A percentile compares a stretch with the other conserved stretches of the same genome.
phyloP scores from a whole-genome alignment of 2,888 invertebrate species.

The Lathronympha strigana region DNA sequence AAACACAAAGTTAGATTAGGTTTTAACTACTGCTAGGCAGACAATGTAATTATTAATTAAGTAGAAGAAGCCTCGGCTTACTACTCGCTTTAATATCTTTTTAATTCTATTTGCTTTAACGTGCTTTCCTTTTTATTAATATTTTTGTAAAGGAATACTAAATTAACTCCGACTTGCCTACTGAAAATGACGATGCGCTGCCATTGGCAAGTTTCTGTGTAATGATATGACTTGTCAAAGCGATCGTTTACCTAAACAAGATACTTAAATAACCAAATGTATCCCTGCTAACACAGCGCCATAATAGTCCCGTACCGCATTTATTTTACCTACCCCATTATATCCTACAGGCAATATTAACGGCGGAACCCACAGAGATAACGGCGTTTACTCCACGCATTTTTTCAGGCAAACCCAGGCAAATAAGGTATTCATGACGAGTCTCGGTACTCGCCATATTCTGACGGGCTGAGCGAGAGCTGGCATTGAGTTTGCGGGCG shows the following conservation, averaged over 20 bases:
- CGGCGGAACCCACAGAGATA: constrained; percentile 35
- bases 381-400: constrained; percentile 22
- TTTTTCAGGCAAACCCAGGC: constrained; percentile 32
- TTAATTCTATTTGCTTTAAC: no score
- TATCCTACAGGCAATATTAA: constrained; percentile 28
- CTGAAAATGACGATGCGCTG: no score
- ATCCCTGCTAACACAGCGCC: not conserved
- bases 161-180: no score
- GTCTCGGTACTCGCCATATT: constrained; percentile 18
- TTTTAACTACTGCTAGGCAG: no score
- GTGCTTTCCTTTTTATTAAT: no score
- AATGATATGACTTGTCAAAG: not conserved
- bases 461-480: not conserved
- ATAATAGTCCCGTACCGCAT: not conserved
- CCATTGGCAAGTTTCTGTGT: no score
- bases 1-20: no score
- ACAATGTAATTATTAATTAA: no score
- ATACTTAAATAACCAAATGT: constrained; percentile 5
- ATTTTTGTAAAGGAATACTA: no score
- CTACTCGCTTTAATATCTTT: no score
- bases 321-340: constrained; percentile 21
- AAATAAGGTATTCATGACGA: constrained; percentile 45
- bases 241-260: not conserved
- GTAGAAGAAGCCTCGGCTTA: no score
- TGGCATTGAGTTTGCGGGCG: not conserved